Base-by-base conservation (phyloP, 2,888 invertebrate species). In the Tinea trinotella region DNA sequence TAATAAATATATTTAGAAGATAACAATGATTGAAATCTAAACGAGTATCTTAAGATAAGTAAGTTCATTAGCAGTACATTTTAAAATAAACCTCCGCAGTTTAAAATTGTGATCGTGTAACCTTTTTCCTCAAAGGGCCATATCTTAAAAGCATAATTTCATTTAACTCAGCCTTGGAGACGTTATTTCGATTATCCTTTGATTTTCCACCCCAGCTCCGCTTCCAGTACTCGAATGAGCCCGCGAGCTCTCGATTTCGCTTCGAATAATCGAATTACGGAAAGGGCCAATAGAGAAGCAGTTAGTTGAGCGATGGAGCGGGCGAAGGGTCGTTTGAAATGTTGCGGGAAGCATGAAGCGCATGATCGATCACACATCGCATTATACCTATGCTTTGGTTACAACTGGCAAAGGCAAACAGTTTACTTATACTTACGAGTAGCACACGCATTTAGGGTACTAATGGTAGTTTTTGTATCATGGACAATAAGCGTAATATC, bases 161-260 rank as follows among this genome's bases (percentile, higher is more conserved):
- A 70, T 69, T 70, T 72, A 64, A 67, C 63, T 62, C 62, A 60
- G 64, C 64, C 66, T 67, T 65, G 63, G 64, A 68, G 65, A 65
- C 66, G 66, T 61, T 63, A 64, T 71, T 68, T 67, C 64, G 65
- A 68, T 69, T 70, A 71, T 69, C 66, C 69, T 72, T 71, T 73
- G 71, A 74, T 71, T 71, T 74, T 67, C 64, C 68, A 64, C 64
- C 62, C 64, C 64, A 62, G 64, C 64, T 63, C 62, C 61, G 60
- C 60, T 61, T 12, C n/a, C 22, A 64, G 63, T 62, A 65, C 66
- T 64, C 63, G 63, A 61, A 59, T 63, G 64, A 62, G 63, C 63
- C 58, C 64, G 64, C 65, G 63, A 65, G 60, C 62, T 61, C 63
- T 61, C 62, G 56, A 58, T 57, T 52, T 52, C 52, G 18, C 52